A percentile compares a stretch with the other conserved stretches of the same genome.
phyloP scores from a whole-genome alignment of 2,888 invertebrate species.

The Pandemis cinnamomeana region DNA sequence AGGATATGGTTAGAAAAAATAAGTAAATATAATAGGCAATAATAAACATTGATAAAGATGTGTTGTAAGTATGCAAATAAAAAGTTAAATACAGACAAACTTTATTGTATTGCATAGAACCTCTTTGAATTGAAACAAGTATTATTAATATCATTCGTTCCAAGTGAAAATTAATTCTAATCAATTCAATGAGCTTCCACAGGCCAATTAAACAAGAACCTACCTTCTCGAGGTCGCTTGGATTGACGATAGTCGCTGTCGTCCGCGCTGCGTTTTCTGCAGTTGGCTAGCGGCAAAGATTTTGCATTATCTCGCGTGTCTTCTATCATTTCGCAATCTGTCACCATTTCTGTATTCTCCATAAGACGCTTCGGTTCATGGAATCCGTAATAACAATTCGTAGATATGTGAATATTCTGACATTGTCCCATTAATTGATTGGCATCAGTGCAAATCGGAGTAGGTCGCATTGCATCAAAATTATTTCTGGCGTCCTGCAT shows the following conservation, averaged over 20 bases:
- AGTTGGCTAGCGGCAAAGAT: slow-evolving; percentile 54
- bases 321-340: slow-evolving; percentile 78
- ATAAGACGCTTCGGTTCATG: slow-evolving; percentile 63
- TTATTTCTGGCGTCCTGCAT: slow-evolving; percentile 78
- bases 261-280: slow-evolving; percentile 76
- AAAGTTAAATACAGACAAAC: slow-evolving; percentile 15
- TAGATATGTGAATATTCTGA: slow-evolving; percentile 78
- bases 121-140: slow-evolving; percentile 44
- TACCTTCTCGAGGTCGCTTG: slow-evolving; percentile 79
- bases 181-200: slow-evolving; percentile 63
- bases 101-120: slow-evolving; percentile 48
- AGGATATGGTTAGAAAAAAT: slow-evolving; percentile 8
- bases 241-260: slow-evolving; percentile 65
- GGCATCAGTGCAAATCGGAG: slow-evolving; percentile 70
- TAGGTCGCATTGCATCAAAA: slow-evolving; percentile 77
- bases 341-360: slow-evolving; percentile 55
- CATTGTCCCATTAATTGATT: slow-evolving; percentile 72
- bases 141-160: background rate
- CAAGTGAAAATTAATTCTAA: background rate
- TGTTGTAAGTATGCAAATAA: slow-evolving; percentile 17
- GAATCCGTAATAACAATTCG: slow-evolving; percentile 82
- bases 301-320: slow-evolving; percentile 51
- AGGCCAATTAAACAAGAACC: slow-evolving; percentile 51
- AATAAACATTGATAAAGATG: slow-evolving; percentile 6
- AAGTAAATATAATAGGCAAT: slow-evolving; percentile 7